Percentiles rank a stretch among this genome's conserved stretches.
Evolutionary conservation across 2,888 invertebrate species (phyloP).

Genomic region (Seira musarum): DNA sequence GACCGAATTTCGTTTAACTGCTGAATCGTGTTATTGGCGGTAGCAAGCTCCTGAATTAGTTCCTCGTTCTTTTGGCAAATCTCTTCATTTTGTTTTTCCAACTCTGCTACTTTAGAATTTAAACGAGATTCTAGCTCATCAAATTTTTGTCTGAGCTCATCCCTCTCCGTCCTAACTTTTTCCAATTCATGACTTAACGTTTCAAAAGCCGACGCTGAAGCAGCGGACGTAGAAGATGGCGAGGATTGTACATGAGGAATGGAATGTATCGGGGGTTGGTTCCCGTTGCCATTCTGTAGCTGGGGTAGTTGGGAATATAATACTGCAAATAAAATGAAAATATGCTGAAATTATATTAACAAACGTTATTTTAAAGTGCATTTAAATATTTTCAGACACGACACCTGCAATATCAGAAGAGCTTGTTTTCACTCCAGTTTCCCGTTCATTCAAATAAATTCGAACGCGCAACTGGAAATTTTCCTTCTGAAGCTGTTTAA

Average conservation of each 20-base stretch:
- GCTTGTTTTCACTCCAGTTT: conserved; percentile 56
- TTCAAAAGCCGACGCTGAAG: conserved; percentile 38
- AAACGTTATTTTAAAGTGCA: no score
- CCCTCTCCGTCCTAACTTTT: conserved; percentile 48
- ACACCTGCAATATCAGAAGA: conserved; percentile 60
- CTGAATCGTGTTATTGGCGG: conserved; percentile 27
- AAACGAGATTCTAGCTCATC: no score
- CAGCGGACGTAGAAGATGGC: no score
- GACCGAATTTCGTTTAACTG: no score
- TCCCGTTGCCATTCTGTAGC: conserved; percentile 43
- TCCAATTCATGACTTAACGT: conserved; percentile 39
- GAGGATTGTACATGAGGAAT: conserved; percentile 53
- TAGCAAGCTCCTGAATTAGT: conserved; percentile 17
- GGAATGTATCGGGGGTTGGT: conserved; percentile 38
- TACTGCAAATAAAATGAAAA: conserved; percentile 50
- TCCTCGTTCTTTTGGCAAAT: no score
- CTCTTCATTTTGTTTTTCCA: conserved; percentile 21
- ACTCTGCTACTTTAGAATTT: no score
- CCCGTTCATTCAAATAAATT: conserved; percentile 64
- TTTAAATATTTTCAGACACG: no score
- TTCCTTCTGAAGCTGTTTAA: conserved; percentile 65
- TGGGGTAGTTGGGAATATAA: conserved; percentile 53
- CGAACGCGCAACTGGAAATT: conserved; percentile 66
- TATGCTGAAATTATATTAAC: no score
- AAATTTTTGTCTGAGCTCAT: conserved; percentile 51